Base-by-base conservation (phyloP, 2,113 vertebrate species). In the Atractosteus spatula region DNA sequence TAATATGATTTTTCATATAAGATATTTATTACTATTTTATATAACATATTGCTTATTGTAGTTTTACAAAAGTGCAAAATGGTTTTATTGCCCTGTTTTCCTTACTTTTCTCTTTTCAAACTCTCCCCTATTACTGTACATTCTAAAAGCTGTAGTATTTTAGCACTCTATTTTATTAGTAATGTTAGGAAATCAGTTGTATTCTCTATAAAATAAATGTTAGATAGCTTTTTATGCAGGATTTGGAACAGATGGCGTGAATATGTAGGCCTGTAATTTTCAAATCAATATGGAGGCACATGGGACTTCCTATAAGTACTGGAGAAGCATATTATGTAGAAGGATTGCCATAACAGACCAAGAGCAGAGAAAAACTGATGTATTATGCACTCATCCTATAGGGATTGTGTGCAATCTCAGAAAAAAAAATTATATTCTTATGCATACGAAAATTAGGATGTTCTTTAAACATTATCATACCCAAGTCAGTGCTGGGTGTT, bases 261-360 rank as follows among this genome's bases (percentile, higher is more conserved):
- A 89, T 93, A 93, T 92, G 93, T 88, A 94, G 90, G 93, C 93
- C 90, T 91, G 90, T 88, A 87, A 91, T 92, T 92, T 93, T 93
- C 92, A 89, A 93, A 94, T 94, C 92, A 93, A 92, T 94, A 93
- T 85, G 57, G 81, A 84, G 89, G 83, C 93, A 91, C 91, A 91
- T 89, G 92, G 93, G 91, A 93, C 91, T 89, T 87, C 91, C 90
- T 91, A 89, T 91, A 92, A 90, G 90, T 91, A 92, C 90, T 91
- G 88, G 90, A 89, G 92, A 89, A 90, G 90, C 87, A 87, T 88
- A 90, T 90, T 90, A 90, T 86, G 89, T 91, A 88, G 86, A 88
- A 92, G 84, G 81, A 84, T 93, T 89, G 90, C 87, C 91, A 84
- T 90, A 89, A 91, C 92, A 93, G 85, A 89, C 92, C 91, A 90